These are phyloP conservation scores for Gadopsis marmoratus DNA, from an alignment of 2,797 vertebrate genomes.

Conservation along the genomic window DNA sequence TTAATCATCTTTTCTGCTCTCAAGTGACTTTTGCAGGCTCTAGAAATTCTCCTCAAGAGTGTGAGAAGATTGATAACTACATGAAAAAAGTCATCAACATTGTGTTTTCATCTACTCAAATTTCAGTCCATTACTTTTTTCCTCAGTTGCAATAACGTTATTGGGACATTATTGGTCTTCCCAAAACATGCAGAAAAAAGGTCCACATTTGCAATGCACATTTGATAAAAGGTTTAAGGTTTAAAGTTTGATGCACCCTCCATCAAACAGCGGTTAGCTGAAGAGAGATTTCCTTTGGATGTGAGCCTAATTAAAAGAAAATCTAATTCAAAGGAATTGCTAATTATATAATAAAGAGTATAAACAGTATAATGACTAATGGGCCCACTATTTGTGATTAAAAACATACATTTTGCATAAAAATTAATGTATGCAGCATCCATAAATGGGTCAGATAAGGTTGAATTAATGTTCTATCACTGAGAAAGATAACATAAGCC, in stretches of 20 bases:
- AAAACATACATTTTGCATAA: background rate
- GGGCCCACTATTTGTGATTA: background rate
- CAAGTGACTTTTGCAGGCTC: background rate
- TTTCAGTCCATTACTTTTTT: background rate
- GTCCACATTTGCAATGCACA: background rate
- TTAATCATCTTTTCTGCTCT: background rate
- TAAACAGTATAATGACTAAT: background rate
- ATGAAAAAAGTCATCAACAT: background rate
- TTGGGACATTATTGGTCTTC: background rate
- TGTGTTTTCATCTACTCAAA: background rate
- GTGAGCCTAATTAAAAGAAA: background rate
- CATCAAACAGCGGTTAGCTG: background rate
- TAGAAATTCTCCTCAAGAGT: background rate
- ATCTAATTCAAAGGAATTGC: background rate
- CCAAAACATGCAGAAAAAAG: background rate
- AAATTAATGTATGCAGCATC: background rate
- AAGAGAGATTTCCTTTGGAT: background rate
- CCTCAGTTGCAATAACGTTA: background rate
- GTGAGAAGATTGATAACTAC: background rate
- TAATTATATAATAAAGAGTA: slow-evolving; percentile 1
- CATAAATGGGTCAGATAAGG: background rate
- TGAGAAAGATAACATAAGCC: background rate
- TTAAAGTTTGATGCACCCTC: background rate
- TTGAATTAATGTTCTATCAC: background rate
- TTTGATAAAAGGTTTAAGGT: slow-evolving; percentile 5